Percentiles rank a stretch among this genome's conserved stretches.
phyloP scores from a whole-genome alignment of 1,140 invertebrate genomes.

The Conopomorpha cramerella region DNA sequence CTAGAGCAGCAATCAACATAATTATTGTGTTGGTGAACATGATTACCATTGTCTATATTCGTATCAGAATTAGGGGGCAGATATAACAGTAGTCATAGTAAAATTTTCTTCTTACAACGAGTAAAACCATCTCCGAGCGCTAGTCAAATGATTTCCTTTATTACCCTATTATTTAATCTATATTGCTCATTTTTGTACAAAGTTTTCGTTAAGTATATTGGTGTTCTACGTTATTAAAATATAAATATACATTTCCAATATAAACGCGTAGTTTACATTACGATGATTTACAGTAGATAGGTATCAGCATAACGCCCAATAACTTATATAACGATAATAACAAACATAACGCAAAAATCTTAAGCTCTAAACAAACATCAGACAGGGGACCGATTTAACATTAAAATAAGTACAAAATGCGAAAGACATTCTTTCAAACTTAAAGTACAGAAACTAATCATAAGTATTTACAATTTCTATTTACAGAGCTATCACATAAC shows the following conservation, averaged over 20 bases:
- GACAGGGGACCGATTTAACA: slow-evolving; percentile 3
- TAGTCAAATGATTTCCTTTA: no score
- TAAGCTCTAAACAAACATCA: background rate
- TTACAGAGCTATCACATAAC: slow-evolving; percentile 58
- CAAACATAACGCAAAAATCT: slow-evolving; percentile 15
- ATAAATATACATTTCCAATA: slow-evolving; percentile 44
- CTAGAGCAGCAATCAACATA: no score
- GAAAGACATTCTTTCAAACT: slow-evolving; percentile 29
- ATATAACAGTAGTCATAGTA: background rate
- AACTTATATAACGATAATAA: slow-evolving; percentile 26
- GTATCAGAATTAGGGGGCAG: no score
- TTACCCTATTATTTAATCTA: no score
- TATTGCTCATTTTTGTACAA: slow-evolving; percentile 59
- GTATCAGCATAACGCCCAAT: slow-evolving; percentile 19
- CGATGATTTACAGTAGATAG: background rate
- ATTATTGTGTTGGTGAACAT: no score
- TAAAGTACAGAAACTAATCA: slow-evolving; percentile 15
- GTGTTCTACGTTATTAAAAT: slow-evolving; percentile 52
- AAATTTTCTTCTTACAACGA: no score
- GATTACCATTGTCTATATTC: no score
- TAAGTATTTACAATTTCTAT: slow-evolving; percentile 50
- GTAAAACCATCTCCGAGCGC: no score
- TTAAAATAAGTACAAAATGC: slow-evolving; percentile 48
- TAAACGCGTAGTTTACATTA: slow-evolving; percentile 22
- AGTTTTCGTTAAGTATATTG: slow-evolving; percentile 51